Evolutionary conservation across 2,113 vertebrate genomes (phyloP), one percentile per base, ranked within the genome.

Genomic region (Dipodomys merriami): DNA sequence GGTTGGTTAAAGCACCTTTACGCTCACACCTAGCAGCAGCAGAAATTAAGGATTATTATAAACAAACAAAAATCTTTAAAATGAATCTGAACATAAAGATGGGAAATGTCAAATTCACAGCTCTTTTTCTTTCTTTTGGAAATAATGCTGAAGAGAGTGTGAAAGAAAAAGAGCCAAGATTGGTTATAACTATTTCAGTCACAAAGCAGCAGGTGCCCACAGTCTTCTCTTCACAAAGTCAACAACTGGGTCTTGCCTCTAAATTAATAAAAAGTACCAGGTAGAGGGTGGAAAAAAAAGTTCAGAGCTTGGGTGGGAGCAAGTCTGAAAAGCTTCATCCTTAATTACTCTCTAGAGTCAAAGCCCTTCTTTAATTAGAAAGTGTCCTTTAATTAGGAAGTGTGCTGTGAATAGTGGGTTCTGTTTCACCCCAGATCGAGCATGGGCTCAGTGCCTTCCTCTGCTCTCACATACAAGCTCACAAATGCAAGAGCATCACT

Each of bases 31-130:
- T 44, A 81, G 76, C 7, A 65, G n/a, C 19, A 78, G 25, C 29
- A 68, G 33, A 30, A 91, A 94, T 35, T 22, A 5, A 88, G 44
- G 22, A 60, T 76, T 74, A 44, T 71, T 44, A 49, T 1, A 44
- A 90, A 71, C 16, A 90, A 88, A 94, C 35, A 39, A 83, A 94
- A 73, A 74, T 4, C 46, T 76, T 67, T 84, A 62, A 90, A 81
- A 39, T 60, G 68, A 85, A 19, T 64, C 78, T 69, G 33, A 87
- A 30, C 39, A 39, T 39, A 4, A 23, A 86, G 72, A 18, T 65
- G 22, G 64, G 81, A 83, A 86, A 64, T 64, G 65, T 88, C 57
- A 80, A 80, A 86, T 71, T 35, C 35, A 79, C 4, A 83, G 74
- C 11, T 30, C 23, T 4, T 23, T 71, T 60, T 68, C 27, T 88